Evolutionary conservation across 2,113 vertebrate species (phyloP).

Genomic region (Heterochromis multidens): DNA sequence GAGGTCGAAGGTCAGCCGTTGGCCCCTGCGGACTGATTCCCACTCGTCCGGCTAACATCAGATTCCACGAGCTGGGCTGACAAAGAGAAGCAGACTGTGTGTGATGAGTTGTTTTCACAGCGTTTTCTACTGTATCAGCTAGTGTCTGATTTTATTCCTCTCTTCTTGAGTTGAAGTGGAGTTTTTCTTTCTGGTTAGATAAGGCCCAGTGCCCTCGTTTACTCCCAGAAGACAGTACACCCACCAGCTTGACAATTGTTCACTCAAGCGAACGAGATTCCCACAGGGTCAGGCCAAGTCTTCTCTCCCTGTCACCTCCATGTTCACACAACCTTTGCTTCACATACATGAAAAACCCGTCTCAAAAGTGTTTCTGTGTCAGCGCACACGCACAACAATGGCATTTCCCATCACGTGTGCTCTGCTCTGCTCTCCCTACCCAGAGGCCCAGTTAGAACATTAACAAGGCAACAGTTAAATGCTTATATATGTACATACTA

Average conservation of each 20-base stretch:
- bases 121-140: slow-evolving; percentile 47
- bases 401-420: slow-evolving; percentile 43
- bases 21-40: slow-evolving; percentile 26
- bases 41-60: slow-evolving; percentile 18
- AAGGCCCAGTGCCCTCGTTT: neutral
- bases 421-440: neutral
- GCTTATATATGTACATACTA: neutral
- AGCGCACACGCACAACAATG: neutral
- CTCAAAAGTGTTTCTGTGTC: slow-evolving; percentile 26
- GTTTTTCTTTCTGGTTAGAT: neutral
- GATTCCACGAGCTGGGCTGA: slow-evolving; percentile 15
- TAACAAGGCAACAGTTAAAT: neutral
- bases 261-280: slow-evolving; percentile 41
- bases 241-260: slow-evolving; percentile 1
- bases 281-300: slow-evolving; percentile 42
- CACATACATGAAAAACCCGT: slow-evolving; percentile 5
- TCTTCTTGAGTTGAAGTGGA: slow-evolving; percentile 16
- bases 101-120: slow-evolving; percentile 27
- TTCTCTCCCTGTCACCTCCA: slow-evolving; percentile 22
- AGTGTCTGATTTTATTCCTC: slow-evolving; percentile 25
- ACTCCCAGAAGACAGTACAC: slow-evolving; percentile 35
- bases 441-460: neutral
- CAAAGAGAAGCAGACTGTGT: neutral
- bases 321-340: slow-evolving; percentile 47
- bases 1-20: slow-evolving; percentile 50